These are phyloP conservation scores for Aleiodes alternator DNA, from an alignment of 2,888 invertebrate species.

Conservation along the genomic window DNA sequence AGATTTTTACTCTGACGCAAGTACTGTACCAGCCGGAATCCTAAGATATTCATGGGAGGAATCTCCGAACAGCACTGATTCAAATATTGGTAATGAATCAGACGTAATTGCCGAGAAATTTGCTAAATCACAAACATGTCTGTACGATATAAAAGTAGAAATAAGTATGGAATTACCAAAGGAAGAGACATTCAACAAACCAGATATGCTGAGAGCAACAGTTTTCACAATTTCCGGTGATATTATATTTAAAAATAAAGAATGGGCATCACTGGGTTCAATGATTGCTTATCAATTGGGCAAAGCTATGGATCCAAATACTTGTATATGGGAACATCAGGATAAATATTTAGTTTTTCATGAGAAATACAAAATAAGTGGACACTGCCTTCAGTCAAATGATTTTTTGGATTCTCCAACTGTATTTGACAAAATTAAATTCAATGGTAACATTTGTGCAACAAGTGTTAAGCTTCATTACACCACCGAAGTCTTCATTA, in stretches of 20 bases:
- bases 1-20: too few species aligned
- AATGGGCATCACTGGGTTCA: background rate
- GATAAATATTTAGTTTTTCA: background rate
- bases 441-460: conserved; percentile 2
- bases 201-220: conserved; percentile 2
- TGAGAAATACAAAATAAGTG: background rate
- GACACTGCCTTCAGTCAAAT: background rate
- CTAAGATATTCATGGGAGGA: too few species aligned
- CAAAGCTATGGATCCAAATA: background rate
- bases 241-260: background rate
- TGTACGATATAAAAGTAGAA: too few species aligned
- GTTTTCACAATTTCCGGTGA: conserved; percentile 16
- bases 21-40: too few species aligned
- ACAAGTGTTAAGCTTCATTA: background rate
- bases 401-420: background rate
- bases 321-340: background rate
- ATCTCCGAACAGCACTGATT: background rate
- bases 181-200: background rate
- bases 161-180: too few species aligned
- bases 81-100: background rate
- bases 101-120: too few species aligned
- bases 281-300: conserved; percentile 9
- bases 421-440: conserved; percentile 7
- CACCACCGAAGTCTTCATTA: background rate
- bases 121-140: too few species aligned